These are phyloP conservation scores for Drosophila guanche DNA, from an alignment of 1,140 invertebrate species.

Conservation along the genomic window DNA sequence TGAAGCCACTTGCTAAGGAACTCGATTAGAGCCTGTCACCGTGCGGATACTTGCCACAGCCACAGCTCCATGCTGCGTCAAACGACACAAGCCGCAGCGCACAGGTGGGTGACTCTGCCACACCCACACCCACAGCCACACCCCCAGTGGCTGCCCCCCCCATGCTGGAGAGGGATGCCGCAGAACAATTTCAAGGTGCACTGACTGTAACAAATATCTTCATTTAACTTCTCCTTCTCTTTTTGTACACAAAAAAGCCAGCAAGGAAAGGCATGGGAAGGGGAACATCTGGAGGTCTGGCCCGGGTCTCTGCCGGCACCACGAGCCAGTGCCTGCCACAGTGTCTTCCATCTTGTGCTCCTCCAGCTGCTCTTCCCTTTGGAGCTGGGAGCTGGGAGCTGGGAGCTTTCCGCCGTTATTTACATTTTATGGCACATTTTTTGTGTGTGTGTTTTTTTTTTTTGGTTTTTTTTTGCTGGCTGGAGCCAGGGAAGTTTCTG, in stretches of 20 bases:
- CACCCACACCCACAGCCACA: too few relatives aligned
- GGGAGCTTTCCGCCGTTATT: constrained; percentile 56
- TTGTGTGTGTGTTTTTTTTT: too few relatives aligned
- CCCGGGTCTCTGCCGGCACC: too few relatives aligned
- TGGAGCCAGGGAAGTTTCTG: constrained; percentile 12
- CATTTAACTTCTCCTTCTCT: constrained; percentile 58
- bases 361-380: constrained; percentile 9
- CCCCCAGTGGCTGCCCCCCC: too few relatives aligned
- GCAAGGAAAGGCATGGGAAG: background rate
- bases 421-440: constrained; percentile 70
- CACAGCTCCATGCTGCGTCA: too few relatives aligned
- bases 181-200: constrained; percentile 78
- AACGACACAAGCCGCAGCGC: too few relatives aligned
- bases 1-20: too few relatives aligned
- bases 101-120: too few relatives aligned
- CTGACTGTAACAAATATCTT: constrained; percentile 79
- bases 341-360: constrained; percentile 35
- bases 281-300: constrained; percentile 32
- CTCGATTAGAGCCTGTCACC: too few relatives aligned
- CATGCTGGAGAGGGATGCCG: constrained; percentile 18
- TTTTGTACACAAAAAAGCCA: constrained; percentile 11
- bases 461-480: constrained; percentile 5
- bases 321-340: constrained; percentile 12
- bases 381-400: constrained; percentile 4
- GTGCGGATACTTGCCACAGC: too few relatives aligned